phyloP scores from a whole-genome alignment of 2,797 vertebrate species.

The Cottoperca gobio region DNA sequence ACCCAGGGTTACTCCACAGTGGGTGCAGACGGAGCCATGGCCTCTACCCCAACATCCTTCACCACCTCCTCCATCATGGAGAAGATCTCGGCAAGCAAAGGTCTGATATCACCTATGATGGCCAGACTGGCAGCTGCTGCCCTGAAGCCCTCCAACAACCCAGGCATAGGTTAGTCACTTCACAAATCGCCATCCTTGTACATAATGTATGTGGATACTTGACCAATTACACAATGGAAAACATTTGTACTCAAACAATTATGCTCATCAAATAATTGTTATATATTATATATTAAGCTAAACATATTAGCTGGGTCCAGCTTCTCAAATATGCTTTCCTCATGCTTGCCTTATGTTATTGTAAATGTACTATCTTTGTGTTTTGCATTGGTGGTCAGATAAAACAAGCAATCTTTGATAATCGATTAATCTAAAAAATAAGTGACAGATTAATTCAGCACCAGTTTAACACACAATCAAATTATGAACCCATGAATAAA shows the following conservation, averaged over 20 bases:
- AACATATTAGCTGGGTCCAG: no score
- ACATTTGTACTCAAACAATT: background rate
- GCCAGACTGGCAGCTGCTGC: conserved; percentile 96
- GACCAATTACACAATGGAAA: background rate
- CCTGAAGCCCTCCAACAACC: conserved; percentile 90
- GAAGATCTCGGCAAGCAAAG: conserved; percentile 98
- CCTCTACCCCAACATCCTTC: conserved; percentile 88
- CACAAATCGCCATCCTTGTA: background rate
- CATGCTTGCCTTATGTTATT: background rate
- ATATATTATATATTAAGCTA: no score
- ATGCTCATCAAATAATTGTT: no score
- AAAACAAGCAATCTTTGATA: background rate
- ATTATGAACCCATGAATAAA: conserved; percentile 2
- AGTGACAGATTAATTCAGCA: background rate
- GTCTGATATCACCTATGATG: conserved; percentile 99
- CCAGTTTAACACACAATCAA: background rate
- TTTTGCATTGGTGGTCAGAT: background rate
- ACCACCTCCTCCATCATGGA: conserved; percentile 95
- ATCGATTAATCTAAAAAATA: background rate
- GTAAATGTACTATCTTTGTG: background rate
- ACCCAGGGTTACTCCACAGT: conserved; percentile 86
- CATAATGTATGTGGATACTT: background rate
- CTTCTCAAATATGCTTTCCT: background rate
- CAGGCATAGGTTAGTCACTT: conserved; percentile 87
- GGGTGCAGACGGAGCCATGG: conserved; percentile 82